Base-by-base conservation (phyloP, 2,113 vertebrate species). In the Ceuthmochares aereus region DNA sequence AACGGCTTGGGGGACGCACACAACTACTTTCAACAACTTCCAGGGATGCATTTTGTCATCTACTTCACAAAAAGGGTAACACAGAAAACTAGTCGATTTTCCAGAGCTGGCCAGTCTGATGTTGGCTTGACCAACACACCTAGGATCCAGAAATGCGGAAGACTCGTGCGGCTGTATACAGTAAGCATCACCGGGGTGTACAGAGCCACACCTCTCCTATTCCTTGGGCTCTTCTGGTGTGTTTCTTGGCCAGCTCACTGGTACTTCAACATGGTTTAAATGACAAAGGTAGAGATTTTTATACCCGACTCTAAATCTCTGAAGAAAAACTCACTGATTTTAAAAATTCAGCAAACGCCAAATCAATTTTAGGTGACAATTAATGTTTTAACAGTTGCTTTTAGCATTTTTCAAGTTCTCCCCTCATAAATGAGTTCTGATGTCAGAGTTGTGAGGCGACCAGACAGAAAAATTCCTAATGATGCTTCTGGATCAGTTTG, bases 401-500 rank as follows among this genome's bases (percentile, higher is more conserved):
- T 95, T 92, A 96, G 79, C 94, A 92, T 93, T 94, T 95, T 91
- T 93, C 90, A 75, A 94, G 88, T 95, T 97, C 96, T 96, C 84
- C 93, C 94, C 95, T 98, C 96, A 81, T 70, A 93, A 89, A 80
- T 83, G 94, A 97, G 94, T 95, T 96, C 93, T 87, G 93, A 95
- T 91, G 94, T 93, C 96, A 97, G 96, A 97, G 96, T 95, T 95
- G 95, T 45, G 75, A 97, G 96, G 95, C 79, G 96, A 97, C 94
- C 91, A 84, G 93, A 94, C 76, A 96, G 52, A 49, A 95, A 96
- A 96, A 87, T n/a, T 78, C 93, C 97, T 99, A 99, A 96, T 99
- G 98, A 92, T 99, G 98, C 94, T 98, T 99, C 96, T 99, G 99
- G 80, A 99, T 98, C 92, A 99, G 97, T 98, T 99, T 99, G 97